phyloP scores from a whole-genome alignment of 2,797 vertebrate species.

The Clarias fuscus region DNA sequence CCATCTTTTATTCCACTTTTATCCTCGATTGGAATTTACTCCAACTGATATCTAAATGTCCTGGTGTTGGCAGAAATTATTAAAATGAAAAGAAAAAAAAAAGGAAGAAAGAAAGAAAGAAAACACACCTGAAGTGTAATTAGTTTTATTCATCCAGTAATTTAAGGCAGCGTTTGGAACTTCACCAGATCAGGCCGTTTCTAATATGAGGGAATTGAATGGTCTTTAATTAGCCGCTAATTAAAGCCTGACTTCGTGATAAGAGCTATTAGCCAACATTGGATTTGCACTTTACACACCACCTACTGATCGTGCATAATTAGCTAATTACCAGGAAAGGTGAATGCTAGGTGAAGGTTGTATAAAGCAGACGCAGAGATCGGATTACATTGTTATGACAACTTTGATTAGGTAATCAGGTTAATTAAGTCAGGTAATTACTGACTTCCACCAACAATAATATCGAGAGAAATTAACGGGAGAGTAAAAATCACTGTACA shows the following conservation, averaged over 20 bases:
- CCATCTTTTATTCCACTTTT: background rate
- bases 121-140: background rate
- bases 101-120: background rate
- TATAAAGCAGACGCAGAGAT: background rate
- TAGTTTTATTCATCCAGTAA: background rate
- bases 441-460: background rate
- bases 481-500: background rate
- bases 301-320: background rate
- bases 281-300: background rate
- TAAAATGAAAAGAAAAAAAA: background rate
- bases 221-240: background rate
- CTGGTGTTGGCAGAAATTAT: background rate
- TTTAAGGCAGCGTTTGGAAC: background rate
- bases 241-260: background rate
- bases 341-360: background rate
- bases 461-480: background rate
- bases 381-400: background rate
- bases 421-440: background rate
- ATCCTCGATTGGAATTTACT: background rate
- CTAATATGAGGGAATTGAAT: background rate
- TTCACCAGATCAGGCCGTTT: background rate
- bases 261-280: background rate
- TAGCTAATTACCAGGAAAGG: background rate
- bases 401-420: background rate
- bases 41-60: background rate